Conservation (phyloP, 2,113 vertebrate genomes). For the Setophaga kirtlandii region DNA sequence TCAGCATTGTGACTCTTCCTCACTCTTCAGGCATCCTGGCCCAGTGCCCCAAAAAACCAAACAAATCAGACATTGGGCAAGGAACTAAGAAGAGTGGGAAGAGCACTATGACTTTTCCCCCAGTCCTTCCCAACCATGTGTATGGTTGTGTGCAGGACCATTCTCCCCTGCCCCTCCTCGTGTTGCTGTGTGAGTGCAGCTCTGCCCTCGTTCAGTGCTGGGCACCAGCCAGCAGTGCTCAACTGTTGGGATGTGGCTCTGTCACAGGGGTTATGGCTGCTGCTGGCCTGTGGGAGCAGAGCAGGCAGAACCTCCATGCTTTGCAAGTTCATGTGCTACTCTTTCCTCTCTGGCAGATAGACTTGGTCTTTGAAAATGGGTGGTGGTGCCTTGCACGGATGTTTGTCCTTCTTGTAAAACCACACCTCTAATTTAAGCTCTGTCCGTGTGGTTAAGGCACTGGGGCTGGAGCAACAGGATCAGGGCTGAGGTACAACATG, state of each 20-base stretch:
- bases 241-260: neutral
- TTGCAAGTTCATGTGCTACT: neutral
- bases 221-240: neutral
- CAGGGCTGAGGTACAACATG: neutral
- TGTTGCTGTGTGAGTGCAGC: neutral
- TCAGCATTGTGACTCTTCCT: neutral
- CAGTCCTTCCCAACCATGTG: neutral
- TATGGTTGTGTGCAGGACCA: neutral
- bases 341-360: neutral
- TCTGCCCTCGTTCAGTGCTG: fast-evolving
- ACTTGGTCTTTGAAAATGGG: neutral
- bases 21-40: neutral
- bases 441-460: neutral
- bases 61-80: neutral
- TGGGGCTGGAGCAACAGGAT: neutral
- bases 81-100: neutral
- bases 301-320: neutral
- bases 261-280: neutral
- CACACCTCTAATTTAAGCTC: neutral
- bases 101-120: fast-evolving
- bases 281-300: neutral
- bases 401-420: neutral
- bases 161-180: fast-evolving
- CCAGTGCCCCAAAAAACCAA: neutral
- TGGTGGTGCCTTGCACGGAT: neutral